phyloP scores from a whole-genome alignment of 2,113 vertebrate genomes.

The Forbesichthys papilliferus region DNA sequence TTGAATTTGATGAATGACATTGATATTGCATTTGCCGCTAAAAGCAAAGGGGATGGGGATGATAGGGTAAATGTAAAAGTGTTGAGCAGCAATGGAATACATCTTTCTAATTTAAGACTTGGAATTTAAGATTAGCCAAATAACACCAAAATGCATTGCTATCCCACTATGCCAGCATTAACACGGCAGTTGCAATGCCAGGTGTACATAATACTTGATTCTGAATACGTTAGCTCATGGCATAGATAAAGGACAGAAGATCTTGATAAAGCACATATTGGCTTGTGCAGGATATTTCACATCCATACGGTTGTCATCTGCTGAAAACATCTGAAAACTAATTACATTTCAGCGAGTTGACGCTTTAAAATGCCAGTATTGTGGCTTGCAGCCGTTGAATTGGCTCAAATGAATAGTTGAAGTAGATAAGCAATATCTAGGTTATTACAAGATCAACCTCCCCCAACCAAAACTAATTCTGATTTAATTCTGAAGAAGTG shows the following conservation, averaged over 20 bases:
- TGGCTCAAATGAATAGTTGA: conserved; percentile 31
- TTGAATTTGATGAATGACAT: conserved; percentile 40
- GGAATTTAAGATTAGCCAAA: not conserved
- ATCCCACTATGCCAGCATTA: conserved; percentile 23
- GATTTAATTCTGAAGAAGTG: conserved; percentile 49
- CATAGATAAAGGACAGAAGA: conserved; percentile 36
- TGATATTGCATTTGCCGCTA: conserved; percentile 25
- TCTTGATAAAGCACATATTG: conserved; percentile 54
- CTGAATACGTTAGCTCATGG: conserved; percentile 33
- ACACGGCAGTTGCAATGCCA: conserved; percentile 40
- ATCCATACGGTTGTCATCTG: conserved; percentile 61
- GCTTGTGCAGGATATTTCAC: conserved; percentile 56
- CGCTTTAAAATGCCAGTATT: conserved; percentile 36
- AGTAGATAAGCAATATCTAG: conserved; percentile 51
- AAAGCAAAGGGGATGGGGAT: conserved; percentile 39
- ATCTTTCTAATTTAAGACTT: conserved; percentile 24
- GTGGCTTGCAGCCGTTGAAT: conserved; percentile 39
- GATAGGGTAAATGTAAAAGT: conserved; percentile 33
- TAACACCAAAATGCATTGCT: conserved; percentile 39
- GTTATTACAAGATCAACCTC: conserved; percentile 28
- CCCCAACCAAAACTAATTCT: conserved; percentile 29
- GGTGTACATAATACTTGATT: conserved; percentile 38
- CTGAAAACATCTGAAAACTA: conserved; percentile 35
- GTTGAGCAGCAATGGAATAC: not conserved
- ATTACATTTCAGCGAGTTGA: conserved; percentile 48